phyloP scores from a whole-genome alignment of 1,140 invertebrate species.

The Drosophila tani region DNA sequence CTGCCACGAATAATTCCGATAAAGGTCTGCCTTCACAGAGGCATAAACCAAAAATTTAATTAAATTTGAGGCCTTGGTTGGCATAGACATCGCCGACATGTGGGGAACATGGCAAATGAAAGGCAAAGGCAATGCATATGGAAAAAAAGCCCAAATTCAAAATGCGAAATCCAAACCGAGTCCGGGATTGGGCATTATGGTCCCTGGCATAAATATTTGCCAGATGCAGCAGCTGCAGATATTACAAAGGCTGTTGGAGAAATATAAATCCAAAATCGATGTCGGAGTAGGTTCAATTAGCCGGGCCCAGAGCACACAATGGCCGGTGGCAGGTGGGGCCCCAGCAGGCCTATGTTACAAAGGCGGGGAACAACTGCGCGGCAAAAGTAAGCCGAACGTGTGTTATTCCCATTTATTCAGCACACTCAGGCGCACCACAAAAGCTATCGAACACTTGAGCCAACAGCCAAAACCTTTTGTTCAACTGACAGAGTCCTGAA shows the following conservation, averaged over 20 bases:
- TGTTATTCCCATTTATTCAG: constrained; percentile 25
- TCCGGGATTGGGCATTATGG: constrained; percentile 3
- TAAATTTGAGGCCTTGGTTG: constrained; percentile 31
- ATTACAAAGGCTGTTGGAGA: constrained; percentile 27
- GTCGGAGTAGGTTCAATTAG: constrained; percentile 61
- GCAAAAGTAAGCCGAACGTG: constrained; percentile 42
- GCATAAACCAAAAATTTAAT: constrained; percentile 44
- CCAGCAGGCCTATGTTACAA: neutral
- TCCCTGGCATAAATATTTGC: constrained; percentile 61
- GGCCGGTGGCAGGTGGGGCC: constrained; percentile 5
- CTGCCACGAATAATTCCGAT: constrained; percentile 13
- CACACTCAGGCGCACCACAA: constrained; percentile 24
- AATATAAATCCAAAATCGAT: constrained; percentile 50
- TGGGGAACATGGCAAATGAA: constrained; percentile 10
- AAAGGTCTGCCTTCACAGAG: constrained; percentile 2
- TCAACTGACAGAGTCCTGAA: constrained; percentile 23
- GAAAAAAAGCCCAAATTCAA: constrained; percentile 17
- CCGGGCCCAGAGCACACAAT: constrained; percentile 21
- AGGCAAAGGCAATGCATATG: neutral
- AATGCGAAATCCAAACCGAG: constrained; percentile 31
- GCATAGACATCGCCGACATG: constrained; percentile 6
- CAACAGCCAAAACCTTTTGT: constrained; percentile 43
- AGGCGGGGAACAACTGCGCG: constrained; percentile 5
- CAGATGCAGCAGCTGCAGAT: constrained; percentile 54
- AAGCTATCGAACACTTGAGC: constrained; percentile 46